A percentile compares a stretch with the other conserved stretches of the same genome.
phyloP scores from a whole-genome alignment of 2,888 invertebrate genomes.

The Synanthedon andrenaeformis region DNA sequence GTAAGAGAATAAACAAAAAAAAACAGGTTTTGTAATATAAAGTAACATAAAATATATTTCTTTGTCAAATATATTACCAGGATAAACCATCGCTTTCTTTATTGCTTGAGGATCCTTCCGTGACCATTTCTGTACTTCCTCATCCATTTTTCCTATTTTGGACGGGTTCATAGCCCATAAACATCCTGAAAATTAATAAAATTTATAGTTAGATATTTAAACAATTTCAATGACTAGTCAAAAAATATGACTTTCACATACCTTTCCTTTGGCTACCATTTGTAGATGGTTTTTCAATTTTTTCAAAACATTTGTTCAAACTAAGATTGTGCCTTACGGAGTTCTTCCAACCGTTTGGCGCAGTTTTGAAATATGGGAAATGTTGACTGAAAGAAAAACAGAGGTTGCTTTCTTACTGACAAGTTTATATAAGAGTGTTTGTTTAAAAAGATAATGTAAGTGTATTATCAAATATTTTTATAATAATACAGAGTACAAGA shows the following conservation, averaged over 20 bases:
- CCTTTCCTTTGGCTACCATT: slow-evolving; percentile 87
- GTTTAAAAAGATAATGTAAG: no score
- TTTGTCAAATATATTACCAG: slow-evolving; percentile 66
- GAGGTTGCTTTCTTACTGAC: no score
- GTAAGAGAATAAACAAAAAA: no score
- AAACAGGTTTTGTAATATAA: no score
- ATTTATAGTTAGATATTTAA: not conserved
- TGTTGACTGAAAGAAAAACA: slow-evolving; percentile 80
- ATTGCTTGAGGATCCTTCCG: slow-evolving; percentile 94
- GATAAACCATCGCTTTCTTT: slow-evolving; percentile 93
- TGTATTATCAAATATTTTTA: no score
- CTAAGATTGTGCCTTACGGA: slow-evolving; percentile 97
- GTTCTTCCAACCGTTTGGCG: slow-evolving; percentile 99
- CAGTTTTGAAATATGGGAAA: slow-evolving; percentile 98
- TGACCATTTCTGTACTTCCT: slow-evolving; percentile 97
- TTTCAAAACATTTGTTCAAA: slow-evolving; percentile 98
- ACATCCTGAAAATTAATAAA: slow-evolving; percentile 70
- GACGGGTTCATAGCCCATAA: slow-evolving; percentile 97
- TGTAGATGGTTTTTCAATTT: slow-evolving; percentile 94
- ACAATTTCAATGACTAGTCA: not conserved
- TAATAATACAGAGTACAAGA: no score
- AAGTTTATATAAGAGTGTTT: no score
- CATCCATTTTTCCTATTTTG: slow-evolving; percentile 96
- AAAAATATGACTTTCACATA: slow-evolving; percentile 12
- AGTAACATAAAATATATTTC: not conserved